These are phyloP conservation scores for Drosophila planitibia DNA, from an alignment of 2,888 invertebrate species.

Conservation along the genomic window DNA sequence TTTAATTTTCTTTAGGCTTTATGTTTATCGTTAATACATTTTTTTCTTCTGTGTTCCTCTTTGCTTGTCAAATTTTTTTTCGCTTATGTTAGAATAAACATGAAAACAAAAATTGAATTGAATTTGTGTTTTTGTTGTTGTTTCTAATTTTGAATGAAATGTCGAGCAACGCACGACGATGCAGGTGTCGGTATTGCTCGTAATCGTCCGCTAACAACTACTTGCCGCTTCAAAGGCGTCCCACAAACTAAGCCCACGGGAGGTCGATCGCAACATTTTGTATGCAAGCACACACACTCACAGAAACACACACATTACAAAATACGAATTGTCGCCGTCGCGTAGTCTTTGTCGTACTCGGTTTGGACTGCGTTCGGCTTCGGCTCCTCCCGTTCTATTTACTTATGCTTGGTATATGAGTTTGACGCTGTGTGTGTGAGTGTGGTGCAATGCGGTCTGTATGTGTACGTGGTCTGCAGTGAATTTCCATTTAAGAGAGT, in stretches of 20 bases:
- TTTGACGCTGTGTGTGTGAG: constrained; percentile 8
- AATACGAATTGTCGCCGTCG: constrained; percentile 31
- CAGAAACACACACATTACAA: constrained; percentile 37
- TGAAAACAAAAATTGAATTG: constrained; percentile 38
- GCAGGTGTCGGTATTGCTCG: constrained; percentile 41
- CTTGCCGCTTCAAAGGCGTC: constrained; percentile 79
- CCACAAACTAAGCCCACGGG: constrained; percentile 80
- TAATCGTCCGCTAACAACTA: constrained; percentile 68
- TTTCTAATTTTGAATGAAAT: constrained; percentile 70
- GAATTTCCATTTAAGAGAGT: constrained; percentile 60
- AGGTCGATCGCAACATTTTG: constrained; percentile 78
- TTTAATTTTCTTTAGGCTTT: constrained; percentile 32
- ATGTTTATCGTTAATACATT: constrained; percentile 46
- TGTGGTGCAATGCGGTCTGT: constrained; percentile 32
- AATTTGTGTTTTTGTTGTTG: constrained; percentile 35
- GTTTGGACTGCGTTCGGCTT: constrained; percentile 43
- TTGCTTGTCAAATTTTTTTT: constrained; percentile 41
- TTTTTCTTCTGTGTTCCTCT: constrained; percentile 18
- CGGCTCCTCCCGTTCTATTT: constrained; percentile 66
- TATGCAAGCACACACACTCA: constrained; percentile 51
- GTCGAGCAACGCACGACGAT: constrained; percentile 39
- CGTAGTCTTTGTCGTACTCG: constrained; percentile 25
- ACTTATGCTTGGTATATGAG: constrained; percentile 51
- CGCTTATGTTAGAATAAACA: constrained; percentile 68
- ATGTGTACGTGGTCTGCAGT: constrained; percentile 25